Evolutionary conservation across 2,888 invertebrate genomes (phyloP), one percentile per base, ranked within the genome.

Genomic region (Rapana venosa): DNA sequence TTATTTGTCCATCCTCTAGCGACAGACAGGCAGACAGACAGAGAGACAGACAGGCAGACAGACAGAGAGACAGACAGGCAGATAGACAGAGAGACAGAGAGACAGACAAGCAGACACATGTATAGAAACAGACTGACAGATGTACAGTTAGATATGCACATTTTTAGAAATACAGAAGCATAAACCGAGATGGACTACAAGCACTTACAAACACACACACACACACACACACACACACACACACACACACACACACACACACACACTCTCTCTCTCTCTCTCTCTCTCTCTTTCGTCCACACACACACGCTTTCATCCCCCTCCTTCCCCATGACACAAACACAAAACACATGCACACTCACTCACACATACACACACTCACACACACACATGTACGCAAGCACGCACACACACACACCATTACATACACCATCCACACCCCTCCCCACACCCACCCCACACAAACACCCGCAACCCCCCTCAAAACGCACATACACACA

Each of bases 401-500:
- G 15, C 83, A 83, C 56, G 26, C 47, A 85, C 47, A 35, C 85
- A 85, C 47, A 56, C 17, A 85, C 30, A 32, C 35, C 32, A 11
- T 32, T 58, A 61, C 61, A 47, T 13, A 61, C 15, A 74, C 74
- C 22, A 13, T 61, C 36, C 74, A 36, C n/a, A 26, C 36, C 74
- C 22, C 2, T 61, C 36, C 74, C 8, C n/a, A 26, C 36, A n/a
- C 56, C 97, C 98, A 98, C 66, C 4, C 47, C 47, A 79, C 79
- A 79, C 79, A 32, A 4, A 79, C 79, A 74, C 74, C 1, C n/a
- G 1, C 74, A 74, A 2, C 11, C 74, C 26, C 74, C 26, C 74
- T n/a, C n/a, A n/a, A 26, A 30, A 79, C 77, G 15, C 79, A 85
- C 85, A 26, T 5, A 15, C 56, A 4, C 85, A 15, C 85, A 15